Evolutionary conservation across 2,113 vertebrate species (phyloP), one percentile per base, ranked within the genome.

Genomic region (Onychostoma macrolepis): DNA sequence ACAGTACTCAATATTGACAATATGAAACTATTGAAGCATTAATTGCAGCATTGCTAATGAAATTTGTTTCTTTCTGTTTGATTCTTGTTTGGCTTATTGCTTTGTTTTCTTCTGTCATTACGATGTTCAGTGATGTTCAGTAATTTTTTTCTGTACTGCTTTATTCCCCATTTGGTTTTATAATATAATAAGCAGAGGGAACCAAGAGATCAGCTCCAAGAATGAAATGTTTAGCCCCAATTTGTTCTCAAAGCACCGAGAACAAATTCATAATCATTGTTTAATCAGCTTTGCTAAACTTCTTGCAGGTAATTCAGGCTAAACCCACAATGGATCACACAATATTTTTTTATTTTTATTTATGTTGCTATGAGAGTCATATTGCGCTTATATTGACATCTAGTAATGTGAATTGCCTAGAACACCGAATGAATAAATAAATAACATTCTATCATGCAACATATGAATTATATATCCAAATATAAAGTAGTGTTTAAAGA

Each of bases 201-300:
- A n/a, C 83, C 61, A 12, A 50, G 45, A 83, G 76, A 61, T 28
- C 84, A 75, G 50, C 58, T 85, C 2, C 63, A 36, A 41, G 75
- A 84, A 80, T 67, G 5, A 90, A 82, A 89, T 85, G 65, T 84
- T 77, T 86, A 78, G 38, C 63, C 58, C 80, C 33, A 81, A 88
- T 88, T 77, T 88, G 72, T 38, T 83, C 65, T 61, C 84, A 58
- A 63, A 77, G 28, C 10, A 9, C 45, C 6, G 50, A 65, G 56
- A 81, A n/a, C 56, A 65, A 28, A 36, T 50, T 80, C 45, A 86
- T 88, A 86, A 78, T 83, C 78, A 75, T 17, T 78, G 72, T 76
- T 83, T 87, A 89, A 89, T 87, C 63, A 85, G 78, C 67, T 79
- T 87, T 83, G 38, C 45, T 69, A 53, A 87, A 84, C 28, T 80